Conservation (phyloP, 2,113 vertebrate species). For the Malurus cyaneus region DNA sequence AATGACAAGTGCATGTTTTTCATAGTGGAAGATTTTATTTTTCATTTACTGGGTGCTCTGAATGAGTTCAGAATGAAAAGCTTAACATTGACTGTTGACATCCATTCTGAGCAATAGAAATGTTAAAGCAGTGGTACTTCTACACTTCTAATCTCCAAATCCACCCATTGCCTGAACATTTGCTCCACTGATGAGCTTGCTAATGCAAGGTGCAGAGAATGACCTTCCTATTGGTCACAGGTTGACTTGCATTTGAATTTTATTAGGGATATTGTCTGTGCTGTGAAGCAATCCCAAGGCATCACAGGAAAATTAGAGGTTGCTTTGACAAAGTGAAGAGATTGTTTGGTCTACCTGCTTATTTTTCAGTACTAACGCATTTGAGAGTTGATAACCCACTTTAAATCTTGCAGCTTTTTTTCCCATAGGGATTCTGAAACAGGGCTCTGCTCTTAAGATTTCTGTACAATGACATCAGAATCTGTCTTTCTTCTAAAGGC, state of each 20-base stretch:
- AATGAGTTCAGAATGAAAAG: background rate
- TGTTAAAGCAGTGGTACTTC: background rate
- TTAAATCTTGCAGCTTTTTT: background rate
- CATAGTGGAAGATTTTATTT: background rate
- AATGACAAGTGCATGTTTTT: background rate
- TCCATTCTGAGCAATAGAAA: background rate
- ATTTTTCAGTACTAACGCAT: background rate
- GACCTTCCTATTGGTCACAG: accelerated
- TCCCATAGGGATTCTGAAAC: background rate
- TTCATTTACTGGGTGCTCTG: background rate
- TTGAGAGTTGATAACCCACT: background rate
- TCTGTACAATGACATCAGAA: background rate
- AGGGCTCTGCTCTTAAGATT: background rate
- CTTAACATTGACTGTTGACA: background rate
- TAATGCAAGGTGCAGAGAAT: background rate
- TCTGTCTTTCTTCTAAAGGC: background rate
- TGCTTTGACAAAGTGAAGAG: background rate
- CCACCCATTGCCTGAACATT: background rate
- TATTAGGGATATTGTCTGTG: background rate
- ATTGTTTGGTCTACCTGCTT: background rate
- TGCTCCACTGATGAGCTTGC: background rate
- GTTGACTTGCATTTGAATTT: background rate
- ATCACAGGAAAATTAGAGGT: background rate
- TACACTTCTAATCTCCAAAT: background rate
- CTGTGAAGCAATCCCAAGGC: background rate